A percentile compares a stretch with the other conserved stretches of the same genome.
Conservation (phyloP, 1,140 invertebrate genomes). For the Hyphantria cunea region DNA sequence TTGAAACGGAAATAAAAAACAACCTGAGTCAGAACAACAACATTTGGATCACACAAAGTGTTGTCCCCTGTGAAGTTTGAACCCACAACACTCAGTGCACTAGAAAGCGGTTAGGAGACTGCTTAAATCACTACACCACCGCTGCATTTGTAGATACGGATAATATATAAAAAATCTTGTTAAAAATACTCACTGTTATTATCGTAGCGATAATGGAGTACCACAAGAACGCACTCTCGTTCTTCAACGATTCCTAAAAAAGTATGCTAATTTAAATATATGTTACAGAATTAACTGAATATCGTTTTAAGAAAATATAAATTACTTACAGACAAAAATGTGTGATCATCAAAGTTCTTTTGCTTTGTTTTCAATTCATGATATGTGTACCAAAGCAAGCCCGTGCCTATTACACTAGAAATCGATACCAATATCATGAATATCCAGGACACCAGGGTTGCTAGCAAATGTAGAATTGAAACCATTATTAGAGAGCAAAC, state of each 20-base stretch:
- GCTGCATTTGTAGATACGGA: too few species aligned
- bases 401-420: conserved; percentile 89
- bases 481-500: conserved; percentile 92
- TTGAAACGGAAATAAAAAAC: too few species aligned
- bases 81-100: too few species aligned
- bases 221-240: conserved; percentile 92
- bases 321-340: conserved; percentile 63
- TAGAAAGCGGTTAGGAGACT: too few species aligned
- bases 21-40: too few species aligned
- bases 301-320: conserved; percentile 6
- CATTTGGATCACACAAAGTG: too few species aligned
- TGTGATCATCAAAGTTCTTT: conserved; percentile 82
- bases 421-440: conserved; percentile 91
- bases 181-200: conserved; percentile 87
- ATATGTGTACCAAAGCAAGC: conserved; percentile 94
- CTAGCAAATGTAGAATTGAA: conserved; percentile 91
- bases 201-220: conserved; percentile 94
- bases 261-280: not conserved
- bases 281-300: not conserved
- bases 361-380: conserved; percentile 88
- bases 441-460: conserved; percentile 92
- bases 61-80: too few species aligned
- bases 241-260: conserved; percentile 91
- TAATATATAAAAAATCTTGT: too few species aligned
- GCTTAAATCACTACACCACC: too few species aligned